Conservation (phyloP, 1,140 invertebrate genomes). For the Rhynchophorus ferrugineus region DNA sequence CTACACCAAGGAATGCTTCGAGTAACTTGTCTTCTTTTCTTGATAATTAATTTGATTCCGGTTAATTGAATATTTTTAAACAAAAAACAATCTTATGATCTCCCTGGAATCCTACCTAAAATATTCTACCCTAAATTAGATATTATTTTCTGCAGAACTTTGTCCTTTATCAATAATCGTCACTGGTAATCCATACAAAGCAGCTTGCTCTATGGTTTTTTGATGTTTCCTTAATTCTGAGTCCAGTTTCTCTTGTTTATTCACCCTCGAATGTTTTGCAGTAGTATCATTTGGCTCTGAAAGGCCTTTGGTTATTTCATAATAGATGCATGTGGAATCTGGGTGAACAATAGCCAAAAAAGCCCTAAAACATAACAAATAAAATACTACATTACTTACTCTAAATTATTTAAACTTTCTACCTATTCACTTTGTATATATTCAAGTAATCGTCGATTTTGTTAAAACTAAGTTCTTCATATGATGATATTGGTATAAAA, state of each 20-base stretch:
- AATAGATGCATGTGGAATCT: constrained; percentile 35
- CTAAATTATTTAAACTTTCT: too few species aligned
- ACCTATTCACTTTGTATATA: neutral
- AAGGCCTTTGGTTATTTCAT: constrained; percentile 29
- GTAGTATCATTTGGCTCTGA: constrained; percentile 20
- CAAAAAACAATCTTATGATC: too few species aligned
- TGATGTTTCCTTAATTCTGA: constrained; percentile 25
- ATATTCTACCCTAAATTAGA: too few species aligned
- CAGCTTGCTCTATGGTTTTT: constrained; percentile 27
- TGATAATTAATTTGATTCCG: too few species aligned
- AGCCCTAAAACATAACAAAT: constrained; percentile 17
- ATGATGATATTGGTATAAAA: constrained; percentile 28
- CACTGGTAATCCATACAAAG: constrained; percentile 13
- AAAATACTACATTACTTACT: too few species aligned
- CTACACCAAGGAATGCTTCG: too few species aligned
- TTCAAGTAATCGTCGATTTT: constrained; percentile 24
- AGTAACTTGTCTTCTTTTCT: too few species aligned
- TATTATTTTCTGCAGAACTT: too few species aligned
- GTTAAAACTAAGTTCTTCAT: constrained; percentile 24
- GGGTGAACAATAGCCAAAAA: constrained; percentile 30
- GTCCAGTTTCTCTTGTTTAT: constrained; percentile 27
- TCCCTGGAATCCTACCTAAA: too few species aligned
- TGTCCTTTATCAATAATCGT: too few species aligned
- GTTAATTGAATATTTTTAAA: too few species aligned
- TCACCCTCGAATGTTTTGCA: constrained; percentile 23